These are phyloP conservation scores for Hybos culiciformis DNA, from an alignment of 2,888 invertebrate species.

Conservation along the genomic window DNA sequence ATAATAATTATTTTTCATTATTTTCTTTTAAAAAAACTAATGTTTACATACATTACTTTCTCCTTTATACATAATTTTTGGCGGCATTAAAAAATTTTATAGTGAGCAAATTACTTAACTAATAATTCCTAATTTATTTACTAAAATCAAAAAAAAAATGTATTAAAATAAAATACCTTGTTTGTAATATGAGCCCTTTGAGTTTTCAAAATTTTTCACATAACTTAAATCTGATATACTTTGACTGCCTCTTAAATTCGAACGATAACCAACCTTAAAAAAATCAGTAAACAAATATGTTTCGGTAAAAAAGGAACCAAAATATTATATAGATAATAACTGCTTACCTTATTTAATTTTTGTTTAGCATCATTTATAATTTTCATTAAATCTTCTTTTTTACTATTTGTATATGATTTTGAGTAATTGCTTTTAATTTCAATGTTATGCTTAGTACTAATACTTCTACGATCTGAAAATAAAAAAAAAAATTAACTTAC, in stretches of 20 bases:
- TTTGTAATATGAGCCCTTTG: no score
- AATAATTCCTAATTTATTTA: no score
- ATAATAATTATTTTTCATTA: no score
- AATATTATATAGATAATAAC: neutral
- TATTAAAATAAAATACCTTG: no score
- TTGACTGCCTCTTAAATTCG: constrained; percentile 69
- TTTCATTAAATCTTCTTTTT: constrained; percentile 61
- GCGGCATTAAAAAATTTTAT: constrained; percentile 10
- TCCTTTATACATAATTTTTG: neutral
- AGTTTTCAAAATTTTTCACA: no score
- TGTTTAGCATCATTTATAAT: constrained; percentile 71
- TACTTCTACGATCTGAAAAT: constrained; percentile 41
- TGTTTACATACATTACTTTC: neutral
- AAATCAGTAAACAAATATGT: neutral
- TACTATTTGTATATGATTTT: constrained; percentile 36
- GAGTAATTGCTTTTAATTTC: constrained; percentile 31
- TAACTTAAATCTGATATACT: constrained; percentile 71
- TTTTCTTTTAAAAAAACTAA: no score
- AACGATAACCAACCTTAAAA: constrained; percentile 58
- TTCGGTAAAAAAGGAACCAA: neutral
- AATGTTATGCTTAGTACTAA: constrained; percentile 46
- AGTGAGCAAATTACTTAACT: no score
- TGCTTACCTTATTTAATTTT: constrained; percentile 73
- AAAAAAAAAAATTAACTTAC: no score
- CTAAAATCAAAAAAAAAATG: no score